Base-by-base conservation (phyloP, 2,888 invertebrate species). In the Cryptocheilus praepositus region DNA sequence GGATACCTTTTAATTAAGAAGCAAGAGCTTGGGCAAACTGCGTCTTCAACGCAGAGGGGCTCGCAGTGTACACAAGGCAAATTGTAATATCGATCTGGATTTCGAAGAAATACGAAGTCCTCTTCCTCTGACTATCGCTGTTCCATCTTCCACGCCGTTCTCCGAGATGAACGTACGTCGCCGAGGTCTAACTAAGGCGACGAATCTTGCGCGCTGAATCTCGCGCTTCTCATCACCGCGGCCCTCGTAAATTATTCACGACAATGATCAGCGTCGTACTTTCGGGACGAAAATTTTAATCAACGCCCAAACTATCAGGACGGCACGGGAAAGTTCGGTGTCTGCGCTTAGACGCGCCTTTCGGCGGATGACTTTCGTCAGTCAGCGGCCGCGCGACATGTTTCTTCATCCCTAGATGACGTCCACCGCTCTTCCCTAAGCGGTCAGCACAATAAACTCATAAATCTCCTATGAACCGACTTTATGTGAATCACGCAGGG, bases 1-100 rank as follows among this genome's bases (percentile, higher is more conserved):
- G 61, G 36, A 59, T 53, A 46, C 58, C 57, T 67, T 62, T 60
- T 49, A 64, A 71, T 71, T 67, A 71, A 71, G 71, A 67, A 73
- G 64, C 59, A 71, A 71, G 64, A 11, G 36, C 36, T 36, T 11
- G 1, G 36, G 36, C 36, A 36, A 36, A 36, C 36, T 36, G 36
- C 36, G 36, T 7, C 36, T 36, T 36, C 36, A 11, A 11, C 36
- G 36, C 36, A 7, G 36, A 7, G 36, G 36, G 36, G 36, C 1
- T 4, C 11, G 36, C 44, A 16, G n/a, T 45, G 58, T 53, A 58
- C 52, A 28, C 52, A 36, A 11, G 36, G 36, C 36, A 36, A 36
- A 36, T 36, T 36, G 36, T 11, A 11, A 11, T 36, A 36, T 36
- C 36, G 36, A 36, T 36, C 36, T 36, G 36, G 36, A 36, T 36